These are phyloP conservation scores for Calliphora vicina DNA, from an alignment of 1,140 invertebrate genomes.

Conservation along the genomic window DNA sequence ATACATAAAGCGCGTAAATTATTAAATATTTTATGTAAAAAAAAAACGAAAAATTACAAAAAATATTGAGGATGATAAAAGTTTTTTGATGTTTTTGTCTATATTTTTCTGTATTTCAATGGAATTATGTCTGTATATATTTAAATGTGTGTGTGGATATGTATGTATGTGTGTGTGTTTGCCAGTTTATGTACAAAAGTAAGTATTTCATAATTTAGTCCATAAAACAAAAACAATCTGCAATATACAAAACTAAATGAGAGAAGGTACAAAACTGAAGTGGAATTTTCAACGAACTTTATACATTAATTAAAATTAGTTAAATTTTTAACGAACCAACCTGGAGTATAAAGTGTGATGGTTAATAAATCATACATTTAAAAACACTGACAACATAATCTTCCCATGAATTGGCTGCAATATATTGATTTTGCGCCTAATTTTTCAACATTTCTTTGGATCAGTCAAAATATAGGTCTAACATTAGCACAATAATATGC, in stretches of 20 bases:
- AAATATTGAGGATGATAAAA: not conserved
- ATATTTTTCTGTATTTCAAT: not conserved
- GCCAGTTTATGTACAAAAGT: not conserved
- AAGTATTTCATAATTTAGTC: slow-evolving; percentile 10
- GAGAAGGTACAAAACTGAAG: not conserved
- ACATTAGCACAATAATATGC: no score
- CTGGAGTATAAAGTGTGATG: not conserved
- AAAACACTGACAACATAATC: no score
- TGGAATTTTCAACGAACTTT: not conserved
- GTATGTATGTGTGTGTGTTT: not conserved
- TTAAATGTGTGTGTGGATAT: not conserved
- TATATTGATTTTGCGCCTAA: no score
- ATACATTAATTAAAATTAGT: slow-evolving; percentile 4
- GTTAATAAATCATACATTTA: no score
- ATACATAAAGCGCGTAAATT: not conserved
- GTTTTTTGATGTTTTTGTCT: not conserved
- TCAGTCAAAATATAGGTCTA: no score
- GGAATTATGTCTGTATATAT: not conserved
- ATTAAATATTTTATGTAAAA: not conserved
- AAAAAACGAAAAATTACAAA: not conserved
- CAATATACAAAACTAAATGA: not conserved
- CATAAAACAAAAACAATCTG: not conserved
- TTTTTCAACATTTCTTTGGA: no score
- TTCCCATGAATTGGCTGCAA: no score
- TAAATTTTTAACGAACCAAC: not conserved